These are phyloP conservation scores for Hippocampus comes DNA, from an alignment of 2,113 vertebrate genomes.

Conservation along the genomic window DNA sequence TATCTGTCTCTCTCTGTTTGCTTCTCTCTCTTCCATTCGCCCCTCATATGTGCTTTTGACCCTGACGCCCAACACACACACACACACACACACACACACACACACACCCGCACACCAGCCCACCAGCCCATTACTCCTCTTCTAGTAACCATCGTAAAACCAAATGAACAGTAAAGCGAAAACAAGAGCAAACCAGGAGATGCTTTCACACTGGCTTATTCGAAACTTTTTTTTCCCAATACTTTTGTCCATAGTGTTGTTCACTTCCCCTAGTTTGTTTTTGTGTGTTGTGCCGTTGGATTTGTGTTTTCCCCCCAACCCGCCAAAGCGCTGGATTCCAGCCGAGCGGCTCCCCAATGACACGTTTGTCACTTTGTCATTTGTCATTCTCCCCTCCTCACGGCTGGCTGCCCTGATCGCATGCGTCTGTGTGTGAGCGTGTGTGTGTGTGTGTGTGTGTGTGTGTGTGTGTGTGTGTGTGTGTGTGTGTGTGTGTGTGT, in stretches of 20 bases:
- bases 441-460: conserved; percentile 14
- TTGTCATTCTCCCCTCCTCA: conserved; percentile 55
- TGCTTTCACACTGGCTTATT: not conserved
- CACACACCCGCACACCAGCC: not conserved
- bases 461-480: not conserved
- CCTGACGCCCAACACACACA: conserved; percentile 18
- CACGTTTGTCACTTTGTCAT: conserved; percentile 64
- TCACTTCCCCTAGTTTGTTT: not conserved
- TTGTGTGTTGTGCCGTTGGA: conserved; percentile 13
- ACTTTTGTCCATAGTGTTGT: not conserved
- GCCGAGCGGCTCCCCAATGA: conserved; percentile 45
- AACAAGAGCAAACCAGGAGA: not conserved
- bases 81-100: conserved; percentile 12
- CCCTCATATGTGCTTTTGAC: conserved; percentile 22
- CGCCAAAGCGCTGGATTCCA: conserved; percentile 37
- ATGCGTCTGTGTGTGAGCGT: conserved; percentile 14
- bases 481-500: conserved; percentile 4
- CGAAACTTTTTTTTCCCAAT: not conserved
- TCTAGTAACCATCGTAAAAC: conserved; percentile 19
- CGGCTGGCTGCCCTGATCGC: conserved; percentile 34
- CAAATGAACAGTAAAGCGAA: conserved; percentile 33
- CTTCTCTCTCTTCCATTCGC: conserved; percentile 11
- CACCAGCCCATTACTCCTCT: not conserved
- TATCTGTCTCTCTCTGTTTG: conserved; percentile 18
- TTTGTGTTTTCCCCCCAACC: conserved; percentile 41